Evolutionary conservation across 2,113 vertebrate species (phyloP), one percentile per base, ranked within the genome.

Genomic region (Meles meles): DNA sequence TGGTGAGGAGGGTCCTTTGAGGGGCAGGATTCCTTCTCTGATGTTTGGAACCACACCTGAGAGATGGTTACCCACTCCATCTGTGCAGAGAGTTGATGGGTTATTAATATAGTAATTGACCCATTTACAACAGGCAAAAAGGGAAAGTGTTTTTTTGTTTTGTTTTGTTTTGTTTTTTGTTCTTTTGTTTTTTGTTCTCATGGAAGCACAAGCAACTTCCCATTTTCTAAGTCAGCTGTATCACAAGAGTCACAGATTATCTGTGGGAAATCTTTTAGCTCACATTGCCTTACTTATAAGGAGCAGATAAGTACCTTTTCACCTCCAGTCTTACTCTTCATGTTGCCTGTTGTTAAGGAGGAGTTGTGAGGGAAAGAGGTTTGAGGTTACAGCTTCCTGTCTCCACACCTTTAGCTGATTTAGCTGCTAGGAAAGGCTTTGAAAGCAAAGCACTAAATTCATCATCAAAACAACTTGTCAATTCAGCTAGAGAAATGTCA

Each of bases 381-480:
- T 97, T 98, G 98, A 98, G 97, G 97, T 98, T 98, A 96, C 71
- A 96, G 94, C 77, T 98, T 98, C 97, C 98, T 97, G 96, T 96
- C 97, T 97, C 97, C 97, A 94, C 94, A 96, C 76, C 96, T 97
- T 84, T 88, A 87, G 96, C 83, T 96, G 59, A 39, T 83, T 96
- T 96, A 93, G 97, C 92, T 94, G 88, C 85, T 96, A 96, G 97
- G 95, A 96, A 94, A 97, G 96, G 81, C 88, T 96, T 98, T 97
- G 90, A 96, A 98, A 98, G 93, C 94, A 97, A 97, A 98, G 95
- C 90, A 94, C 57, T 91, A 82, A 93, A 96, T 84, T 97, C 88
- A 90, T 81, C 93, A 96, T 88, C 95, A 97, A 97, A 98, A 97
- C 96, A 97, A 97, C 65, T 93, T 94, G 59, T 91, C 79, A 61